phyloP scores from a whole-genome alignment of 1,140 invertebrate species.

The Pemphigus obesinymphae region DNA sequence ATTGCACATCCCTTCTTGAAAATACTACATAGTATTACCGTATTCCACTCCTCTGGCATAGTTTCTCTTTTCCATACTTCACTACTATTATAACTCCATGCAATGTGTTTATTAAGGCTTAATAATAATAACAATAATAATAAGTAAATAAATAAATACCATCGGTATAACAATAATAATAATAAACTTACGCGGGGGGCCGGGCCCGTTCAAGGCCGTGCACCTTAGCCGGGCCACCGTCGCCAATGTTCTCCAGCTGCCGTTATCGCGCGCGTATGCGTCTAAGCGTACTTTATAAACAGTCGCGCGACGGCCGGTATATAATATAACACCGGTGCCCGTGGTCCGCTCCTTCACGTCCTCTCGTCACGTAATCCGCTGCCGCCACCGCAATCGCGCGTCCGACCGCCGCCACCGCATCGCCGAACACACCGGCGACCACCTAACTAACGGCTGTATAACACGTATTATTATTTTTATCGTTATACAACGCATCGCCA shows the following conservation, averaged over 20 bases:
- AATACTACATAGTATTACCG: too few species aligned
- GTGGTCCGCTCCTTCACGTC: constrained; percentile 31
- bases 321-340: constrained; percentile 29
- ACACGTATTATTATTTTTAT: neutral
- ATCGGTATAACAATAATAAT: neutral
- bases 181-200: neutral
- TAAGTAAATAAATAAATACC: too few species aligned
- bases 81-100: neutral
- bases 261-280: constrained; percentile 1
- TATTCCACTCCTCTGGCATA: too few species aligned
- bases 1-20: too few species aligned
- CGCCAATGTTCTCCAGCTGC: neutral
- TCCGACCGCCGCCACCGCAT: neutral
- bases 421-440: neutral
- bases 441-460: too few species aligned
- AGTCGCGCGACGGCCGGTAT: constrained; percentile 25
- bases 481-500: neutral
- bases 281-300: too few species aligned
- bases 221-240: too few species aligned
- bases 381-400: neutral
- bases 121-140: neutral
- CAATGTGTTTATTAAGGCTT: neutral
- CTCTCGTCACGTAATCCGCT: constrained; percentile 13
- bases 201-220: constrained; percentile 18
- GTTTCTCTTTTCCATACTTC: too few species aligned